A percentile compares a stretch with the other conserved stretches of the same genome.
Evolutionary conservation across 2,113 vertebrate species (phyloP).

Genomic region (Austrofundulus limnaeus): DNA sequence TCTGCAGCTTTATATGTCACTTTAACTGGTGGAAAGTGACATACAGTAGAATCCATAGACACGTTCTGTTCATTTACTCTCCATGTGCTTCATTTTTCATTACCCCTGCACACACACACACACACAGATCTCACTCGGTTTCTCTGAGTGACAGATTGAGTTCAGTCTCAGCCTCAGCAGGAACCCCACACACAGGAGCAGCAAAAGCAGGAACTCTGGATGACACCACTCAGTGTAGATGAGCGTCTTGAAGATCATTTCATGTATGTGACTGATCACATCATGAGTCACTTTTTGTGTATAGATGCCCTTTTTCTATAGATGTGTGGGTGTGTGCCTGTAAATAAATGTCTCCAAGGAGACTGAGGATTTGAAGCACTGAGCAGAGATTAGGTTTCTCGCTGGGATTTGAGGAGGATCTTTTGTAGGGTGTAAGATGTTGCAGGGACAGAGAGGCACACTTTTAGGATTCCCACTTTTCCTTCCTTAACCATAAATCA

Average conservation of each 20-base stretch:
- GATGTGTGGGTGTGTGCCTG: constrained; percentile 11
- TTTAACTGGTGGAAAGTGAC: constrained; percentile 22
- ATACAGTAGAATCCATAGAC: constrained; percentile 34
- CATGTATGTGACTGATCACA: constrained; percentile 12
- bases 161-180: constrained; percentile 67
- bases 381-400: constrained; percentile 51
- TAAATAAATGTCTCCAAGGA: constrained; percentile 34
- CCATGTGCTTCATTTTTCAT: constrained; percentile 9
- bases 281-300: constrained; percentile 26
- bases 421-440: neutral
- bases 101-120: neutral
- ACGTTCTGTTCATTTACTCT: constrained; percentile 22
- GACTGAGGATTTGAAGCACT: constrained; percentile 47
- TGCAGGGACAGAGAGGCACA: constrained; percentile 17
- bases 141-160: constrained; percentile 74
- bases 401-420: constrained; percentile 46
- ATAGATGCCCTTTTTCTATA: constrained; percentile 14
- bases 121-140: constrained; percentile 21
- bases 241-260: constrained; percentile 14
- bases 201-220: constrained; percentile 54
- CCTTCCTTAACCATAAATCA: constrained; percentile 27
- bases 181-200: constrained; percentile 56
- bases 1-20: constrained; percentile 23
- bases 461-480: constrained; percentile 17
- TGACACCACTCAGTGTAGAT: constrained; percentile 47